Conservation (phyloP, 2,888 invertebrate genomes). For the Anoplius nigerrimus region DNA sequence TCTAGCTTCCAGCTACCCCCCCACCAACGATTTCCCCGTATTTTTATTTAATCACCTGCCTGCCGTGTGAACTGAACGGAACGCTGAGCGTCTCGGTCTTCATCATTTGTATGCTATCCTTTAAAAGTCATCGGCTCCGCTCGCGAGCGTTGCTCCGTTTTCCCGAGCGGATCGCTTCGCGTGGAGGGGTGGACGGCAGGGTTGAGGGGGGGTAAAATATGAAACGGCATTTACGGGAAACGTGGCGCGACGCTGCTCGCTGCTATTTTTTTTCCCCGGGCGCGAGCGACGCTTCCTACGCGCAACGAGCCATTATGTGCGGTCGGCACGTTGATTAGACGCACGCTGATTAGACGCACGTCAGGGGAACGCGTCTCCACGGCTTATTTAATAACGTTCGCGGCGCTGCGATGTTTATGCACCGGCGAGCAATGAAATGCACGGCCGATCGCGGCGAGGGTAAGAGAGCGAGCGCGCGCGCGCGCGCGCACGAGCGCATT, state of each 20-base stretch:
- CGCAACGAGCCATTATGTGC: slow-evolving; percentile 39
- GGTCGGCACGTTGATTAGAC: slow-evolving; percentile 31
- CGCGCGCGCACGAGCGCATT: slow-evolving; percentile 6
- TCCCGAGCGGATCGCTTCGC: background rate
- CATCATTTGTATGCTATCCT: no score
- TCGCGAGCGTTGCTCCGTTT: no score
- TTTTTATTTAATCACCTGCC: no score
- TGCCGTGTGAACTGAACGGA: no score
- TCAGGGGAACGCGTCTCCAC: slow-evolving; percentile 44
- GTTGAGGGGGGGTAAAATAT: no score
- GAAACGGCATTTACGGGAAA: slow-evolving; percentile 39
- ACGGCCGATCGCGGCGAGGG: slow-evolving; percentile 31
- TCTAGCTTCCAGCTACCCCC: no score
- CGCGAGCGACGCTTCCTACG: slow-evolving; percentile 39
- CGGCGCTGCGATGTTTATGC: slow-evolving; percentile 36
- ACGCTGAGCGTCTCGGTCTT: no score
- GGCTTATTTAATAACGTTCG: slow-evolving; percentile 53
- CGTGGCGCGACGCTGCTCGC: no score
- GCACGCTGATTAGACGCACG: slow-evolving; percentile 29
- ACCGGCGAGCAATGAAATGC: slow-evolving; percentile 42
- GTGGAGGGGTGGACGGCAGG: no score
- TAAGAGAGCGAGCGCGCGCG: no score
- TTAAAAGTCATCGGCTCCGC: no score
- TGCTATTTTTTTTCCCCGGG: slow-evolving; percentile 32
- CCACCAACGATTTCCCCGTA: no score